A percentile compares a stretch with the other conserved stretches of the same genome.
phyloP scores from a whole-genome alignment of 2,888 invertebrate species.

The Muschampia plurimacula region DNA sequence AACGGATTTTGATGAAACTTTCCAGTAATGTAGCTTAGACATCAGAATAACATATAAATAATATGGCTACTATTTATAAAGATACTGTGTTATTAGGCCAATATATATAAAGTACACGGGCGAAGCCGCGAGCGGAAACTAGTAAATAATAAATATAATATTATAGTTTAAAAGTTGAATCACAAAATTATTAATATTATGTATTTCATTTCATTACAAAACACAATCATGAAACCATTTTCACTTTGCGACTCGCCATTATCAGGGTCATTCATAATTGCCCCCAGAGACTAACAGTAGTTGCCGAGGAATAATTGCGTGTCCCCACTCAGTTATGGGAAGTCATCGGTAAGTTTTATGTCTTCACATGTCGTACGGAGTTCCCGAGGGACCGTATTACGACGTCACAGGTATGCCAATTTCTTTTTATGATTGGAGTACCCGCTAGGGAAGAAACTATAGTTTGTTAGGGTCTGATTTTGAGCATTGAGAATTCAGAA shows the following conservation, averaged over 20 bases:
- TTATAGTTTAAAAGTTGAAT: no score
- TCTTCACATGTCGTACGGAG: slow-evolving; percentile 59
- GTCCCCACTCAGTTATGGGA: slow-evolving; percentile 64
- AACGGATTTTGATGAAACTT: no score
- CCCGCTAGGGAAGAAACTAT: slow-evolving; percentile 28
- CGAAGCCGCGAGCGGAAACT: no score
- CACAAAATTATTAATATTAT: no score
- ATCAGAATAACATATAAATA: no score
- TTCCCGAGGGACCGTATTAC: slow-evolving; percentile 70
- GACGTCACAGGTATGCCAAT: slow-evolving; percentile 74
- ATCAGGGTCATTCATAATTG: slow-evolving; percentile 41
- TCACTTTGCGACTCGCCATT: slow-evolving; percentile 12
- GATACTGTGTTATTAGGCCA: no score
- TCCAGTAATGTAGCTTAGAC: no score
- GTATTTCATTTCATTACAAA: not conserved
- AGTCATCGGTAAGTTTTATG: slow-evolving; percentile 61
- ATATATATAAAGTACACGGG: no score
- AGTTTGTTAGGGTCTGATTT: slow-evolving; percentile 33
- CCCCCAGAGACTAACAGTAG: slow-evolving; percentile 42
- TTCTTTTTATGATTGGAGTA: slow-evolving; percentile 73
- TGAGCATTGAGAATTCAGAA: not conserved
- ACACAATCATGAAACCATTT: no score
- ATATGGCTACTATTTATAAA: no score
- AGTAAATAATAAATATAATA: no score
- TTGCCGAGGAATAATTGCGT: slow-evolving; percentile 49